These are phyloP conservation scores for Rhagoletis pomonella DNA, from an alignment of 1,140 invertebrate genomes.

Conservation along the genomic window DNA sequence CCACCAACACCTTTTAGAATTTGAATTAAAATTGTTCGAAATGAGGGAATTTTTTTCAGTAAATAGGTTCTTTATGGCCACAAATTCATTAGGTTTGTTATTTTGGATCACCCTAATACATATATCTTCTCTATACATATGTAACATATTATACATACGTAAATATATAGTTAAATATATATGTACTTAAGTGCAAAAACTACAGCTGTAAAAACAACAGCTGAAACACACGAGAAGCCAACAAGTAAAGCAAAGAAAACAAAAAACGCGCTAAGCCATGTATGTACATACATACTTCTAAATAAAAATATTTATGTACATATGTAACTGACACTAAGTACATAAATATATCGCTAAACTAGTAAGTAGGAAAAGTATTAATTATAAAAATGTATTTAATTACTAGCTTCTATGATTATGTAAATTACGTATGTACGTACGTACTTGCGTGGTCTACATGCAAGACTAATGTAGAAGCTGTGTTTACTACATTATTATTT, in stretches of 20 bases:
- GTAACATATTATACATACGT: neutral
- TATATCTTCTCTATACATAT: neutral
- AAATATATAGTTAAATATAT: slow-evolving; percentile 22
- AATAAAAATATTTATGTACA: neutral
- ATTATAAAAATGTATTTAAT: neutral
- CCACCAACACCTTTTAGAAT: too few relatives aligned
- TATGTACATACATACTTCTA: neutral
- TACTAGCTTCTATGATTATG: too few relatives aligned
- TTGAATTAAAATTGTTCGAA: too few relatives aligned
- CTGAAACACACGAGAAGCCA: neutral
- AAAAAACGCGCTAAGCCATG: neutral
- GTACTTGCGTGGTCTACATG: too few relatives aligned
- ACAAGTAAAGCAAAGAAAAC: neutral
- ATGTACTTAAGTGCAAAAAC: neutral
- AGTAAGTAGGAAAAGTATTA: neutral
- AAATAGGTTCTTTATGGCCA: too few relatives aligned
- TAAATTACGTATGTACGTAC: too few relatives aligned
- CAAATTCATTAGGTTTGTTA: too few relatives aligned
- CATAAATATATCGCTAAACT: neutral
- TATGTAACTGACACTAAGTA: neutral
- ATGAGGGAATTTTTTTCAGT: too few relatives aligned
- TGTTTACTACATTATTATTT: neutral
- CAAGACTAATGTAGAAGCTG: too few relatives aligned
- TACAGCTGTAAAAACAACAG: neutral
- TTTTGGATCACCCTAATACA: neutral